Percentiles rank a stretch among this genome's conserved stretches.
Evolutionary conservation across 2,888 invertebrate species (phyloP).

Genomic region (Amiota minor): DNA sequence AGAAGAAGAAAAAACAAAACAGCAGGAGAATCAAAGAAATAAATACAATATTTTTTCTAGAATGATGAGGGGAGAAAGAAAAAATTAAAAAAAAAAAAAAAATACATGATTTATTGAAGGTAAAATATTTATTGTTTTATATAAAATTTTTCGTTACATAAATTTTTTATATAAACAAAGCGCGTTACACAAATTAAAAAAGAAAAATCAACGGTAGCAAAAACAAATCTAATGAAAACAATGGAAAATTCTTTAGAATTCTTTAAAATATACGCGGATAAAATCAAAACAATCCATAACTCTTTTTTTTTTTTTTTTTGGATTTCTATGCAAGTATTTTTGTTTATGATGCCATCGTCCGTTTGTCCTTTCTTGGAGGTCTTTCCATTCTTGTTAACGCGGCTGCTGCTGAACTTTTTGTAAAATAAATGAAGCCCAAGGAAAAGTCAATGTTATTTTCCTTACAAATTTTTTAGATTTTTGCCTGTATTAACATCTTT

Average conservation of each 20-base stretch:
- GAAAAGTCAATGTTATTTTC: background rate
- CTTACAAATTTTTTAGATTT: background rate
- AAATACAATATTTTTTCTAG: background rate
- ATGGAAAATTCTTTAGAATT: conserved; percentile 61
- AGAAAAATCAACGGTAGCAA: background rate
- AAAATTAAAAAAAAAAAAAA: conserved; percentile 40
- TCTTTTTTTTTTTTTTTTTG: conserved; percentile 21
- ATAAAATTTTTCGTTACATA: conserved; percentile 49
- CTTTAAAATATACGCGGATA: conserved; percentile 32
- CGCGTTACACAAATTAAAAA: background rate
- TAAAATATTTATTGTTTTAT: conserved; percentile 71
- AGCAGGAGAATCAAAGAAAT: background rate
- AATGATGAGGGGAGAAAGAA: conserved; percentile 1
- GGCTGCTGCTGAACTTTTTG: background rate
- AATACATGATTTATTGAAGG: conserved; percentile 71
- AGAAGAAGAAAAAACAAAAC: too few relatives aligned
- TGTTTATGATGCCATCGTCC: too few relatives aligned
- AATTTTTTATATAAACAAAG: conserved; percentile 36
- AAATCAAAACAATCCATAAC: conserved; percentile 39
- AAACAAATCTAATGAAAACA: conserved; percentile 34
- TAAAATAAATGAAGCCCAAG: conserved; percentile 6
- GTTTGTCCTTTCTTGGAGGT: too few relatives aligned
- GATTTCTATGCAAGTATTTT: conserved; percentile 13
- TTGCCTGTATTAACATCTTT: background rate
- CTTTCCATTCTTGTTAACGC: too few relatives aligned